phyloP scores from a whole-genome alignment of 1,140 invertebrate genomes.

The Euura lappo region DNA sequence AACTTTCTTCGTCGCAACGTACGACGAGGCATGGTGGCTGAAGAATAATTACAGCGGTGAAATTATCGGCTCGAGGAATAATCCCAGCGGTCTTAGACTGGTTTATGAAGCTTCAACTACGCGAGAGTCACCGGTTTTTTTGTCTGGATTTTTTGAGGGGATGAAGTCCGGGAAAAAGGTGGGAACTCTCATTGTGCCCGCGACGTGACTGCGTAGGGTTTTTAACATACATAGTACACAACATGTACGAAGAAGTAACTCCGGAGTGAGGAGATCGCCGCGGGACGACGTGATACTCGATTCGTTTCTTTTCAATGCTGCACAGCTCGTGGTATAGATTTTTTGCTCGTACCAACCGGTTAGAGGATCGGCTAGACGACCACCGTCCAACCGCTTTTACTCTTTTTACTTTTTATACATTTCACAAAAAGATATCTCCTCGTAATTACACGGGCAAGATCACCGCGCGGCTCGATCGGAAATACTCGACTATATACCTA shows the following conservation, averaged over 20 bases:
- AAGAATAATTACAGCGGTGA: constrained; percentile 9
- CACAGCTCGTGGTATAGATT: background rate
- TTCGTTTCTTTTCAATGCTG: background rate
- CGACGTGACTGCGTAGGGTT: background rate
- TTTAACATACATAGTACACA: background rate
- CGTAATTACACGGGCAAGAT: constrained; percentile 4
- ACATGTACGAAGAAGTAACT: no score
- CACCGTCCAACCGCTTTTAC: background rate
- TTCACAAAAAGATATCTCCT: background rate
- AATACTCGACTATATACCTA: background rate
- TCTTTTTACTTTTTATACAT: background rate
- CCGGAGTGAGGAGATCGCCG: background rate
- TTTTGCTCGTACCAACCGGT: constrained; percentile 6
- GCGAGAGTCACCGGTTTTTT: constrained; percentile 3
- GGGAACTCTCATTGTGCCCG: background rate
- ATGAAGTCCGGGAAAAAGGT: background rate
- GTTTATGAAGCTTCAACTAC: constrained; percentile 29
- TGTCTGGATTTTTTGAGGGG: constrained; percentile 32
- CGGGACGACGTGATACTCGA: background rate
- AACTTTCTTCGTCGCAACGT: constrained; percentile 33
- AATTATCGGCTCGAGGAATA: constrained; percentile 25
- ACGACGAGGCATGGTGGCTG: constrained; percentile 15
- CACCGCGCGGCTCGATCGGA: background rate
- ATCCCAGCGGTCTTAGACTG: constrained; percentile 24
- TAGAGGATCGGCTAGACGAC: background rate